Conservation (phyloP, 2,113 vertebrate species). For the Phrynocephalus versicolor region DNA sequence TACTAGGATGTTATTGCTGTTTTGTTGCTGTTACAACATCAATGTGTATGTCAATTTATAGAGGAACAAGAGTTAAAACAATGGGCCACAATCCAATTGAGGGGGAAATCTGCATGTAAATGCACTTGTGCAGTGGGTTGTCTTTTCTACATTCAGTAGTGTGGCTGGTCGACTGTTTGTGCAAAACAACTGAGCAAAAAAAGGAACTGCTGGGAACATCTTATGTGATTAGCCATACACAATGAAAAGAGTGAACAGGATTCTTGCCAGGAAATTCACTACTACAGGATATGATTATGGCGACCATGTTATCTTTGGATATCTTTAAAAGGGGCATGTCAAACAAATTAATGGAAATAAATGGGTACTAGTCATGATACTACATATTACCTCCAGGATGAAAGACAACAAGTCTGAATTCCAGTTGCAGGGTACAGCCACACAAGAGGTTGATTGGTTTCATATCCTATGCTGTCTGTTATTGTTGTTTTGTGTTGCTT, state of each 20-base stretch:
- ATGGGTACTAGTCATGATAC: not conserved
- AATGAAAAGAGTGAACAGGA: too few species aligned
- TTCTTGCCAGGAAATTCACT: too few species aligned
- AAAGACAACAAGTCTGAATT: not conserved
- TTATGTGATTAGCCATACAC: too few species aligned
- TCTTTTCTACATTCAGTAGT: too few species aligned
- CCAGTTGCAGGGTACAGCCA: not conserved
- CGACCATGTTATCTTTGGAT: too few species aligned
- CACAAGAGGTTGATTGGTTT: not conserved
- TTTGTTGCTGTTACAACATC: not conserved
- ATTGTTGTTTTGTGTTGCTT: not conserved
- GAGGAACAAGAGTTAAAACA: not conserved
- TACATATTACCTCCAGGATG: not conserved
- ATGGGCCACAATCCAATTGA: too few species aligned
- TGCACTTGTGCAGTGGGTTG: too few species aligned
- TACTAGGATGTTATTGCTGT: slow-evolving; percentile 19
- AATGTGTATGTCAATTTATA: not conserved
- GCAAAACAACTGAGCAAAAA: too few species aligned
- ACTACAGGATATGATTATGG: too few species aligned
- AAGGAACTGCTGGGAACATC: too few species aligned
- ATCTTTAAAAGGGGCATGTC: not conserved
- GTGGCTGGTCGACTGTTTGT: too few species aligned
- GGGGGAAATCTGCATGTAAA: too few species aligned
- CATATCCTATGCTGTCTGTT: not conserved
- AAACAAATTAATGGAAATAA: not conserved